Evolutionary conservation across 2,113 vertebrate genomes (phyloP), one percentile per base, ranked within the genome.

Genomic region (Pelmatolapia mariae): DNA sequence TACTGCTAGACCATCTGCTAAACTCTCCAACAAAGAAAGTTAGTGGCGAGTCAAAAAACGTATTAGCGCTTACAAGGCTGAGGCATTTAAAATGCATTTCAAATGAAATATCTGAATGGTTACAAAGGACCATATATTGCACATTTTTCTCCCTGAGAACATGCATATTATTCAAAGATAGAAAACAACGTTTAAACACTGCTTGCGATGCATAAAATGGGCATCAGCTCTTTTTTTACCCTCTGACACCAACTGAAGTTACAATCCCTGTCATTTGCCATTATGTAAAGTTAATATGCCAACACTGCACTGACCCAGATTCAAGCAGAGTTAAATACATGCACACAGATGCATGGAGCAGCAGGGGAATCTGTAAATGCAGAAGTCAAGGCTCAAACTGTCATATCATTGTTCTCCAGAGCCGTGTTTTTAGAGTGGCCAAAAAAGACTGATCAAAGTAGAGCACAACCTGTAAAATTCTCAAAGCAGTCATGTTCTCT

Each of bases 271-370:
- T 90, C 91, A 87, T 91, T 93, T 87, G 86, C 89, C 82, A 90
- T 95, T 84, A 90, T 85, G 79, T 84, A 90, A 91, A 89, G 91
- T 63, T 87, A 89, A 92, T 89, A 86, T 91, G 89, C 87, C 66
- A 47, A 91, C 91, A 83, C 85, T 89, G 89, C 91, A 85, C 53
- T 94, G 93, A 92, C 93, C 93, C 86, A 93, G 90, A 93, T 94
- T 91, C 87, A 80, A 87, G 90, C 54, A 82, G 43, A 91, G 86
- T 90, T 89, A 90, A 90, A 85, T 81, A 80, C 88, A 90, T 68
- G 83, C 81, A 85, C 73, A 83, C 80, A 61, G 82, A 71, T 85
- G 50, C 13, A 18, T 36, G 50, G 33, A 85, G 68, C 81, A 26
- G 38, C 63, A 38, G 73, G 85, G 52, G 56, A 79, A 82, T 92